Evolutionary conservation across 2,888 invertebrate genomes (phyloP), one percentile per base, ranked within the genome.

Genomic region (Busseola fusca): DNA sequence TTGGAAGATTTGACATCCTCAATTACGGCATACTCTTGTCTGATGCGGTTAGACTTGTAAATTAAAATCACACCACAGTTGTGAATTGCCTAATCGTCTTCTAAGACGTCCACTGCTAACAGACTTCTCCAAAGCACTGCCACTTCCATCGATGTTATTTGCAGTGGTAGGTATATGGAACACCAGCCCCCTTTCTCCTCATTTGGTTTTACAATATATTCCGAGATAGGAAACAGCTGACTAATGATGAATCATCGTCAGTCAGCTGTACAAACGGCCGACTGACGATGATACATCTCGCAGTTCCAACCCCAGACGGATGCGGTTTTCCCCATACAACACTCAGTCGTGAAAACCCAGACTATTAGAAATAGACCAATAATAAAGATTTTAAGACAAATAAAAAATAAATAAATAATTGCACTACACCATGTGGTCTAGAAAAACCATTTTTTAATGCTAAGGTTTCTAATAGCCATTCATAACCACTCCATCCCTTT

Each of bases 271-370:
- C 14, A 25, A 63, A 73, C 54, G 63, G 25, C 27, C 64, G 37
- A 52, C n/a, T 34, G 25, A 64, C n/a, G n/a, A 63, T 54, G 37
- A 25, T 48, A 18, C 18, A 2, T 50, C 7, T 45, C 45, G 18
- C 18, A 45, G 7, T 18, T 45, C 6, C 30, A 40, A 34, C 18
- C 3, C 52, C 16, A 18, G 5, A 0, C 10, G 56, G 60, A 57
- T 66, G 25, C 27, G 50, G 50, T 50, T 63, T 14, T 67, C 52
- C 48, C 57, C 48, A 37, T 18, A 40, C 25, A 27, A 21, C 50
- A 65, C 12, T 30, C 56, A 18, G 0, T 58, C 9, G 18, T 34
- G n/a, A 72, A 72, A 78, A 62, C 54, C 60, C 69, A 42, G 48
- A 14, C 16, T 48, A 27, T 60, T 64, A n/a, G 5, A 62, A 42